A percentile compares a stretch with the other conserved stretches of the same genome.
These are phyloP conservation scores for Magallana angulata DNA, from an alignment of 1,140 invertebrate species.

Conservation along the genomic window DNA sequence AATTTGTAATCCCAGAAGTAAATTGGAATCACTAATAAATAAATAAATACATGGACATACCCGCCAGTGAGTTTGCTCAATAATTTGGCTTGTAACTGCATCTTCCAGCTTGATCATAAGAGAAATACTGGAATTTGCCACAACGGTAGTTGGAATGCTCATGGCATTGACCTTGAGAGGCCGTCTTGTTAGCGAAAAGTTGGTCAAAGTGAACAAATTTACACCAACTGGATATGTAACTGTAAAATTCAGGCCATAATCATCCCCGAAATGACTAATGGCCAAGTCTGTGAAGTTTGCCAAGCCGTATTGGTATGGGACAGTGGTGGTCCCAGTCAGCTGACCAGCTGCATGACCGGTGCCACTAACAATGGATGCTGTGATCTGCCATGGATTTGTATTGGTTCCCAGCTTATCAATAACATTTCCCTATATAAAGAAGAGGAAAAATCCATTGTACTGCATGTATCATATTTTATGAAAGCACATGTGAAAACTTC, in stretches of 20 bases:
- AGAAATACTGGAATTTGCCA: conserved; percentile 50
- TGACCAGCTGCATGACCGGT: conserved; percentile 52
- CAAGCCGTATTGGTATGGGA: conserved; percentile 64
- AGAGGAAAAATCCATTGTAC: no score
- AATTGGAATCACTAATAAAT: no score
- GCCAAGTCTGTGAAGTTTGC: conserved; percentile 67
- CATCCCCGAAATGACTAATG: conserved; percentile 60
- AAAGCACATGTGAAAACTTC: no score
- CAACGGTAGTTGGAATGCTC: conserved; percentile 28
- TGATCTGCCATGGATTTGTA: conserved; percentile 63
- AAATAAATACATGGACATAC: not conserved
- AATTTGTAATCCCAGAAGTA: no score
- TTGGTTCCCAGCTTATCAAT: conserved; percentile 60
- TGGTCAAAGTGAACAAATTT: conserved; percentile 50
- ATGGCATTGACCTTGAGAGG: conserved; percentile 46
- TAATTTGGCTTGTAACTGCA: conserved; percentile 46
- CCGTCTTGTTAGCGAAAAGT: conserved; percentile 46
- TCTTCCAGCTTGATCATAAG: conserved; percentile 60
- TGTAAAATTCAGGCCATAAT: conserved; percentile 65
- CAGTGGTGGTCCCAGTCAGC: conserved; percentile 57
- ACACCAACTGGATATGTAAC: conserved; percentile 62
- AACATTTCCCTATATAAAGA: conserved; percentile 52
- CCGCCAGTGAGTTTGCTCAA: conserved; percentile 33
- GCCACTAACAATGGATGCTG: conserved; percentile 52
- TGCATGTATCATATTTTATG: no score